Conservation (phyloP, 2,797 vertebrate genomes). For the Cirrhinus molitorella region DNA sequence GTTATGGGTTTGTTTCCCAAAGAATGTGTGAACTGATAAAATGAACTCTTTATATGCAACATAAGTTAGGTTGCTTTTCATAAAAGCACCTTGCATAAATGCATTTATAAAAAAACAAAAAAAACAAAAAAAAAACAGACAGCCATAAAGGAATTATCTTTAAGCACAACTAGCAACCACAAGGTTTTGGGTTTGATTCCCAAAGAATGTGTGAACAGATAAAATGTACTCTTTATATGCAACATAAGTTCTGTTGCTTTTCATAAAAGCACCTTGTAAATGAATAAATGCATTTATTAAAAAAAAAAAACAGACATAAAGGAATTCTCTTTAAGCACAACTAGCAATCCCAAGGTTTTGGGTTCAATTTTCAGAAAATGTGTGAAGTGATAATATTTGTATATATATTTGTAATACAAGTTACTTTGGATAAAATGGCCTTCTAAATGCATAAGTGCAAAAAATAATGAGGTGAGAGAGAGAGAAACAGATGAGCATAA, state of each 20-base stretch:
- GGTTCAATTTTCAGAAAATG: not conserved
- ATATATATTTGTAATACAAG: not conserved
- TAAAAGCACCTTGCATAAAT: not conserved
- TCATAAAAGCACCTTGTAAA: not conserved
- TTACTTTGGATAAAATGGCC: not conserved
- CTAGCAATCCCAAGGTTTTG: not conserved
- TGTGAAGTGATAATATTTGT: not conserved
- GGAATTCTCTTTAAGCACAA: not conserved
- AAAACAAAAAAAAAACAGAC: too few relatives aligned
- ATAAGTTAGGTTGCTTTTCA: not conserved
- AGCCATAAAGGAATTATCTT: constrained; percentile 59
- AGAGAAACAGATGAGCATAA: not conserved
- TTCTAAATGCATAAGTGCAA: not conserved
- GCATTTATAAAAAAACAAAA: not conserved
- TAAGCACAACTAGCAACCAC: constrained; percentile 44
- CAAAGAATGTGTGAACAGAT: not conserved
- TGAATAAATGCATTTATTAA: too few relatives aligned
- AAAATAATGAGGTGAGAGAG: constrained; percentile 1
- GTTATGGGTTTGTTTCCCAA: not conserved
- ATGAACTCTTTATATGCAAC: not conserved
- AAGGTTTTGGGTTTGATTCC: not conserved
- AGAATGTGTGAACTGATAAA: not conserved
- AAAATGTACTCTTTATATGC: not conserved
- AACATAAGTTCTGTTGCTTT: not conserved
- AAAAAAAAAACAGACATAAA: not conserved